Percentiles rank a stretch among this genome's conserved stretches.
phyloP scores from a whole-genome alignment of 1,140 invertebrate genomes.

The Asobara japonica region DNA sequence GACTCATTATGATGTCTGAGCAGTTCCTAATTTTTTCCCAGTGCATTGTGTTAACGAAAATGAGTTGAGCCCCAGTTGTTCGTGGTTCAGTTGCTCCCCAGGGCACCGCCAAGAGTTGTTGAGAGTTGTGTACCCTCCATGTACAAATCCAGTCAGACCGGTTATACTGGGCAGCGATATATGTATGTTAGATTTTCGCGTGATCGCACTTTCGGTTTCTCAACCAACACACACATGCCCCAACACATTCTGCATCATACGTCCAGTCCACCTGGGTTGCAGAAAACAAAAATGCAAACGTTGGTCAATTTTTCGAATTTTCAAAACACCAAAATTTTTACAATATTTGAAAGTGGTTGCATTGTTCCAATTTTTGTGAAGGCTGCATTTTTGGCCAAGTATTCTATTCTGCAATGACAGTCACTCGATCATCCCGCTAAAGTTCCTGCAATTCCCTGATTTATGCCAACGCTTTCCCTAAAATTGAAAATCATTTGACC shows the following conservation, averaged over 20 bases:
- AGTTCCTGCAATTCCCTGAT: no score
- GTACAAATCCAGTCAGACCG: slow-evolving; percentile 66
- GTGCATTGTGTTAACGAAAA: background rate
- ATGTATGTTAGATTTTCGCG: slow-evolving; percentile 69
- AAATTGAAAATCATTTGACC: no score
- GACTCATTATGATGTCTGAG: no score
- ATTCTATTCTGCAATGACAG: no score
- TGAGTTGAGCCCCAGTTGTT: background rate
- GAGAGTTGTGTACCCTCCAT: slow-evolving; percentile 25
- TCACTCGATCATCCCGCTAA: no score
- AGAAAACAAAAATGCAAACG: background rate
- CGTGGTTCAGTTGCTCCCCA: background rate
- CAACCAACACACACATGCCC: slow-evolving; percentile 14
- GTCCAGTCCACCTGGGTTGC: slow-evolving; percentile 44
- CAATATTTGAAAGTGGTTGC: no score
- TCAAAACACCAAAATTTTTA: no score
- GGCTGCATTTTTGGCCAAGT: no score
- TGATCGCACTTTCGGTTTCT: slow-evolving; percentile 69
- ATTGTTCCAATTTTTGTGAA: no score
- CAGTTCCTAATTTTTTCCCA: background rate
- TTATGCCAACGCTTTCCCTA: no score
- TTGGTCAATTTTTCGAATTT: no score
- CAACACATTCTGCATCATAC: slow-evolving; percentile 48
- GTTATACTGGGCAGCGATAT: slow-evolving; percentile 59
- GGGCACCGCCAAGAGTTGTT: background rate